Percentiles rank a stretch among this genome's conserved stretches.
Evolutionary conservation across 1,140 invertebrate species (phyloP).

Genomic region (Lysiphlebus fabarum): DNA sequence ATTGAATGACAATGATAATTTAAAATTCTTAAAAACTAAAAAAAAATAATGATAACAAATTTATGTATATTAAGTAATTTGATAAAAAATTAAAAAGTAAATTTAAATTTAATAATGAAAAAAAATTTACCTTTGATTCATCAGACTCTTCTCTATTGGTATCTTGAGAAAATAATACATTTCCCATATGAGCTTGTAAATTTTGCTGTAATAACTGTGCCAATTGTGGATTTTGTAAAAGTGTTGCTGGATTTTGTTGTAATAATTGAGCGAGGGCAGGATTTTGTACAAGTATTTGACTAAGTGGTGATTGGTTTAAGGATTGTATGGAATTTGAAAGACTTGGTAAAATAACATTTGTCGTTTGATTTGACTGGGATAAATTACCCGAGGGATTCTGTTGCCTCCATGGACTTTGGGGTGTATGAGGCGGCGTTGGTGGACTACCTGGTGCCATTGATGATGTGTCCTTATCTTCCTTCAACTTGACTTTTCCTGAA

Average conservation of each 20-base stretch:
- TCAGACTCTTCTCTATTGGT: slow-evolving; percentile 43
- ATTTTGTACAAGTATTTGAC: slow-evolving; percentile 49
- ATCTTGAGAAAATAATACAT: slow-evolving; percentile 39
- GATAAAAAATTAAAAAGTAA: too few species aligned
- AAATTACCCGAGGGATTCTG: slow-evolving; percentile 39
- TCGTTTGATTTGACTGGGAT: slow-evolving; percentile 41
- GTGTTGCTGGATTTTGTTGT: slow-evolving; percentile 48
- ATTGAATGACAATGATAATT: too few species aligned
- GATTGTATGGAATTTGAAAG: slow-evolving; percentile 31
- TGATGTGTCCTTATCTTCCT: slow-evolving; percentile 50
- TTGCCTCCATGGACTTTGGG: slow-evolving; percentile 49
- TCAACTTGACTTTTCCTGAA: slow-evolving; percentile 47
- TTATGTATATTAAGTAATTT: too few species aligned
- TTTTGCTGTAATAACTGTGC: slow-evolving; percentile 51
- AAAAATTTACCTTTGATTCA: slow-evolving; percentile 44
- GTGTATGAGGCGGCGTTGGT: slow-evolving; percentile 52
- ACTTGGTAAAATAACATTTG: slow-evolving; percentile 36
- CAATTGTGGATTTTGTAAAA: slow-evolving; percentile 48
- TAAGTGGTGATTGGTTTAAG: slow-evolving; percentile 41
- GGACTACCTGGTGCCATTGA: slow-evolving; percentile 53
- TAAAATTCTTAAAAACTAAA: too few species aligned
- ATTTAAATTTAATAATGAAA: slow-evolving; percentile 5
- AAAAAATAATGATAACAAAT: too few species aligned
- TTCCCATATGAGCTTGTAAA: slow-evolving; percentile 51
- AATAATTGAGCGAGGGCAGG: slow-evolving; percentile 49